These are phyloP conservation scores for Drosophila rubida DNA, from an alignment of 2,888 invertebrate genomes.

Conservation along the genomic window DNA sequence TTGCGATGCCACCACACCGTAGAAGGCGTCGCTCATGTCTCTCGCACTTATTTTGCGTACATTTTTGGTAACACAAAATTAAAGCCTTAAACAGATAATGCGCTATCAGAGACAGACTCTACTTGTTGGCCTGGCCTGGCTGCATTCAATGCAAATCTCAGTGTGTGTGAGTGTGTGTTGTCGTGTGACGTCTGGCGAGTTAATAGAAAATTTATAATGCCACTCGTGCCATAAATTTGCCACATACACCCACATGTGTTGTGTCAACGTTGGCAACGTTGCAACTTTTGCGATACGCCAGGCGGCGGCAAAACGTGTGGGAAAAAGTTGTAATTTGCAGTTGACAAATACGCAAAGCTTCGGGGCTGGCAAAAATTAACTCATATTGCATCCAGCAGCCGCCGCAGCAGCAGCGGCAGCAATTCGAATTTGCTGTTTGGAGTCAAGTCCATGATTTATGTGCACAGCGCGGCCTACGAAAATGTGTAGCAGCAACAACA, in stretches of 20 bases:
- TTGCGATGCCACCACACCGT: conserved; percentile 55
- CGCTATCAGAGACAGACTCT: conserved; percentile 59
- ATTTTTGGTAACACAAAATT: conserved; percentile 78
- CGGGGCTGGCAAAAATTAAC: conserved; percentile 69
- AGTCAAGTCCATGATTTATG: conserved; percentile 66
- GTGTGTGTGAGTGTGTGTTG: not conserved
- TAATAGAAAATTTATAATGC: conserved; percentile 80
- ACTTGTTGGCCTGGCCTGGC: not conserved
- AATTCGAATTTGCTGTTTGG: conserved; percentile 42
- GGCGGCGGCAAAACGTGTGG: conserved; percentile 67
- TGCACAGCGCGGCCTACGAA: conserved; percentile 69
- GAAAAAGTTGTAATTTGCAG: conserved; percentile 80
- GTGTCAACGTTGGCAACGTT: conserved; percentile 47
- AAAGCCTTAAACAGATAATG: conserved; percentile 81
- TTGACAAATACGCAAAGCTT: conserved; percentile 75
- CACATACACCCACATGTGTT: conserved; percentile 71
- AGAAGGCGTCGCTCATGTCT: conserved; percentile 64
- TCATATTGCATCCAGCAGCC: conserved; percentile 67
- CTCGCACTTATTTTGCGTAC: conserved; percentile 79
- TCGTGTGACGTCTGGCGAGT: conserved; percentile 66
- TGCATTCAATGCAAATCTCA: conserved; percentile 78
- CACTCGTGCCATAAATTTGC: conserved; percentile 72
- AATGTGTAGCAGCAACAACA: conserved; percentile 56
- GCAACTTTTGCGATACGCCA: conserved; percentile 48
- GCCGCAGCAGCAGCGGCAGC: conserved; percentile 22